Conservation (phyloP, 2,888 invertebrate species). For the Thysanoteuthis rhombus region DNA sequence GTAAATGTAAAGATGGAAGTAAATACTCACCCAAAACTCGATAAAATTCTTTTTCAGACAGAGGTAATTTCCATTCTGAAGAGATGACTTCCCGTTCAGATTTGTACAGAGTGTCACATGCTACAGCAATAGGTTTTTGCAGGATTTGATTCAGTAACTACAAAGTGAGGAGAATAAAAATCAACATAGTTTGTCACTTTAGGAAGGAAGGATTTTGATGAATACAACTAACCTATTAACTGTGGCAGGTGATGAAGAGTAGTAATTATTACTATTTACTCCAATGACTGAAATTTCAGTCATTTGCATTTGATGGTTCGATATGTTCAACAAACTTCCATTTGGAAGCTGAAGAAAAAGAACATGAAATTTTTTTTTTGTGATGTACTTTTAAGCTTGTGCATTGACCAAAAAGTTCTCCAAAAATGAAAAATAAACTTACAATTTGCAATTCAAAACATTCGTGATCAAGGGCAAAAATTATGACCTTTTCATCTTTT, state of each 20-base stretch:
- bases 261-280: no score
- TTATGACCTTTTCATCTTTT: conserved; percentile 71
- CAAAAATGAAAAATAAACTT: background rate
- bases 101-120: background rate
- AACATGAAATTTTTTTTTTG: no score
- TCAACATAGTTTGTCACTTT: background rate
- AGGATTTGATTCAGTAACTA: background rate
- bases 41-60: conserved; percentile 1
- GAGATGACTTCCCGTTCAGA: background rate
- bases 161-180: background rate
- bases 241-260: background rate
- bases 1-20: background rate
- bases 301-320: conserved; percentile 26
- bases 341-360: no score
- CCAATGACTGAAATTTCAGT: no score
- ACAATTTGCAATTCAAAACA: conserved; percentile 66
- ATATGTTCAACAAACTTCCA: conserved; percentile 40
- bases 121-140: background rate
- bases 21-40: background rate
- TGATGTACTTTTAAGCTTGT: no score
- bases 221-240: no score
- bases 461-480: conserved; percentile 74
- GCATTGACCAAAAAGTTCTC: no score
- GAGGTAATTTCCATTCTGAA: background rate
- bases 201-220: background rate